These are phyloP conservation scores for Cricetomys ansorgei DNA, from an alignment of 2,113 vertebrate genomes.

Conservation along the genomic window DNA sequence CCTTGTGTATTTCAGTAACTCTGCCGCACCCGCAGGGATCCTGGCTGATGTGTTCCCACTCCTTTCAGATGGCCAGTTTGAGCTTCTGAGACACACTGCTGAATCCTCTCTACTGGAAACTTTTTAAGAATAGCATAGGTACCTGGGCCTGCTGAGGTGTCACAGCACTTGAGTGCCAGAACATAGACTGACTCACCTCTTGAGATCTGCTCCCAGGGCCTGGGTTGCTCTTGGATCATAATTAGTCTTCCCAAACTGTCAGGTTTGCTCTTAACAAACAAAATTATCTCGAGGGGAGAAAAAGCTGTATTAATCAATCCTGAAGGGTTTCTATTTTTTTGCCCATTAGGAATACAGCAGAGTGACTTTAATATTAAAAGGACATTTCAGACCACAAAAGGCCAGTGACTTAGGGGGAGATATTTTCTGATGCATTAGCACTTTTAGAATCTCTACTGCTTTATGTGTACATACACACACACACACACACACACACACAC, in stretches of 20 bases:
- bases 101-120: slow-evolving; percentile 47
- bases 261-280: slow-evolving; percentile 47
- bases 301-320: slow-evolving; percentile 1
- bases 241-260: slow-evolving; percentile 39
- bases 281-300: background rate
- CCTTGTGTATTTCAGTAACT: slow-evolving; percentile 28
- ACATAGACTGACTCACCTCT: background rate
- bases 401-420: slow-evolving; percentile 9
- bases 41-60: background rate
- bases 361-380: slow-evolving; percentile 46
- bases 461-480: too few relatives aligned
- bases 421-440: slow-evolving; percentile 64
- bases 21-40: background rate
- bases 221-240: slow-evolving; percentile 27
- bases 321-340: background rate
- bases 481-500: too few relatives aligned
- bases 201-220: slow-evolving; percentile 25
- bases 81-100: slow-evolving; percentile 24
- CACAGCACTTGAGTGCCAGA: background rate
- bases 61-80: slow-evolving; percentile 52
- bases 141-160: background rate
- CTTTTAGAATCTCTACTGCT: slow-evolving; percentile 59
- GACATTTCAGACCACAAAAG: slow-evolving; percentile 43
- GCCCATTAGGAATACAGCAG: background rate
- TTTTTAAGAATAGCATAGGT: slow-evolving; percentile 53